phyloP scores from a whole-genome alignment of 2,797 vertebrate genomes.

The Scolopax bukidnonensis region DNA sequence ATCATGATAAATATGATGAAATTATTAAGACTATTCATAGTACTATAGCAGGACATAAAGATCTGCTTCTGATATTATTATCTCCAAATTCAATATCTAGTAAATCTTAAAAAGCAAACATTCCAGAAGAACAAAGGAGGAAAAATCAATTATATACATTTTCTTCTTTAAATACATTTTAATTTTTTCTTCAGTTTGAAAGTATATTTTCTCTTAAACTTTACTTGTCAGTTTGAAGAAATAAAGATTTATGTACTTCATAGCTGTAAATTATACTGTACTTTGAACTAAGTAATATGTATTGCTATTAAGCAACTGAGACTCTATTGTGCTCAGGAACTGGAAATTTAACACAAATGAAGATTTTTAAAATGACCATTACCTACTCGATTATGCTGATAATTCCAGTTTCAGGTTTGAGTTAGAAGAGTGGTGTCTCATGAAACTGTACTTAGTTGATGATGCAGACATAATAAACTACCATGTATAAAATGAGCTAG shows the following conservation, averaged over 20 bases:
- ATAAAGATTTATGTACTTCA: not conserved
- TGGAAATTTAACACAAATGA: not conserved
- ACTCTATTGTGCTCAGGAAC: not conserved
- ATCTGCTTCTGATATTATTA: not conserved
- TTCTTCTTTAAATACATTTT: not conserved
- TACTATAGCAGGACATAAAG: not conserved
- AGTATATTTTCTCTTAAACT: not conserved
- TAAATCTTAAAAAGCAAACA: not conserved
- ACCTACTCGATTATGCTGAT: not conserved
- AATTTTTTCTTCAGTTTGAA: not conserved
- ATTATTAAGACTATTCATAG: not conserved
- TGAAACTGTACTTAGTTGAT: not conserved
- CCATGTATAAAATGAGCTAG: not conserved
- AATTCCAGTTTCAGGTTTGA: not conserved
- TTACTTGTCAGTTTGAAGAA: not conserved
- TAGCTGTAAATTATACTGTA: not conserved
- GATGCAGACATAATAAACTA: not conserved
- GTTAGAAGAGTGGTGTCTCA: not conserved
- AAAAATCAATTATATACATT: fast-evolving
- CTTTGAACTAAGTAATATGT: not conserved
- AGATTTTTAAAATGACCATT: not conserved
- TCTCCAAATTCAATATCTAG: not conserved
- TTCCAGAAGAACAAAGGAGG: not conserved
- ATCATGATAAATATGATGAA: not conserved
- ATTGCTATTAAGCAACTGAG: not conserved